Base-by-base conservation (phyloP, 2,113 vertebrate species). In the Meriones unguiculatus region DNA sequence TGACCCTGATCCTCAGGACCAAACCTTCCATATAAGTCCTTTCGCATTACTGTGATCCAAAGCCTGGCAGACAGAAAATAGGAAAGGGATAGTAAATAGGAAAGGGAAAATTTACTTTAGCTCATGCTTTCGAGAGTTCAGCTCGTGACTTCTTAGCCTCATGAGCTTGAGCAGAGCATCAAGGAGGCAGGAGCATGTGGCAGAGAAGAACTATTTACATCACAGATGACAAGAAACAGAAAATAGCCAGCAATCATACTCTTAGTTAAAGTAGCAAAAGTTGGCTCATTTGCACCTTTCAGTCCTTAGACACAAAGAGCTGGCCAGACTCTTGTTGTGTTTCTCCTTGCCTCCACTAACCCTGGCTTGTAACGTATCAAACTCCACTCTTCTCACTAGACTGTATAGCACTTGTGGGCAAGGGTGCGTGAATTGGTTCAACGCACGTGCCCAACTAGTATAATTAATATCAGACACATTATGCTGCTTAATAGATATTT, bases 401-500 rank as follows among this genome's bases (percentile, higher is more conserved):
- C n/a, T 20, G 12, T 59, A 28, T 7, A 12, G 28, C 12, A 38
- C 46, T 30, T 20, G 38, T 64, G 70, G 80, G 17, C 54, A 89
- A 82, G 38, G 46, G 12, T 69, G 5, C 8, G 64, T 52, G 30
- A 62, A 57, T 93, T 80, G 90, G 76, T 78, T 87, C n/a, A 94
- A 72, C 62, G 24, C 41, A 10, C 7, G 24, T 38, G 20, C 75
- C 35, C 59, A 38, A n/a, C 13, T 57, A 7, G 2, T 81, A 32
- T 77, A 87, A 82, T 87, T 54, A 82, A 46, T 2, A 25, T 35
- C 52, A 54, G 67, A 35, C 32, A 18, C 28, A 64, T 11, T 50
- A 67, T 77, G 32, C 3, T 76, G 15, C 41, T 95, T 38, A 87
- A 89, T 87, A 90, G 52, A 81, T 70, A 87, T 91, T 85, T 91